A percentile compares a stretch with the other conserved stretches of the same genome.
These are phyloP conservation scores for Virgularia gustaviana DNA, from an alignment of 92 coral and sea anemone genomes.

Conservation along the genomic window DNA sequence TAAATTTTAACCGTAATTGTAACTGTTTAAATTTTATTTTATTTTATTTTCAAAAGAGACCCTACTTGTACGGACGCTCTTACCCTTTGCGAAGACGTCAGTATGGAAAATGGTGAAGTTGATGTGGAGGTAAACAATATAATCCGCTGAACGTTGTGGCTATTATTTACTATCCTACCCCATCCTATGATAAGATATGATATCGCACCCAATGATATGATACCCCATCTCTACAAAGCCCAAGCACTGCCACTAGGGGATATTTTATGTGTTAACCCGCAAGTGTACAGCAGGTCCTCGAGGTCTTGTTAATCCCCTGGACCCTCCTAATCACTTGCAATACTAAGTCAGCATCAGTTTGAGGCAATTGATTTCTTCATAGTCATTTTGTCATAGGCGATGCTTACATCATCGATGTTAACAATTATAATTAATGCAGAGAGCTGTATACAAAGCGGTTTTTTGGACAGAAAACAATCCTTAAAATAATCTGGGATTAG, in stretches of 20 bases:
- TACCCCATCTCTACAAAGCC: too few species aligned
- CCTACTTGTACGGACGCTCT: constrained; percentile 69
- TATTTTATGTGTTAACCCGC: too few species aligned
- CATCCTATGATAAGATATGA: too few species aligned
- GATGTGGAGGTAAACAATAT: constrained; percentile 64
- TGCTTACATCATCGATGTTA: neutral
- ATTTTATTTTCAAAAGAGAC: constrained; percentile 48
- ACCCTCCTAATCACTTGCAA: constrained; percentile 56
- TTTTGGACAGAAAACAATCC: too few species aligned
- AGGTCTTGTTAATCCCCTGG: constrained; percentile 11
- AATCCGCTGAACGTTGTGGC: too few species aligned
- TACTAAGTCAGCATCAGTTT: constrained; percentile 54
- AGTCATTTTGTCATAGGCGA: constrained; percentile 29
- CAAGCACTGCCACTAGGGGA: too few species aligned
- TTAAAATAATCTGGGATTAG: too few species aligned
- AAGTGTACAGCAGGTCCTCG: constrained; percentile 33
- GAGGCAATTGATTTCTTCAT: constrained; percentile 40
- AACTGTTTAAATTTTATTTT: neutral
- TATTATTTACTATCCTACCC: too few species aligned
- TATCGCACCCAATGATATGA: too few species aligned
- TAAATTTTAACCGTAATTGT: too few species aligned
- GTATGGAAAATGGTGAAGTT: constrained; percentile 65
- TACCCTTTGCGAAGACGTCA: constrained; percentile 67
- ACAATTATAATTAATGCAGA: neutral
- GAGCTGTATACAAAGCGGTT: neutral